Percentiles rank a stretch among this genome's conserved stretches.
Conservation (phyloP, 2,888 invertebrate species). For the Escarpia spicata region DNA sequence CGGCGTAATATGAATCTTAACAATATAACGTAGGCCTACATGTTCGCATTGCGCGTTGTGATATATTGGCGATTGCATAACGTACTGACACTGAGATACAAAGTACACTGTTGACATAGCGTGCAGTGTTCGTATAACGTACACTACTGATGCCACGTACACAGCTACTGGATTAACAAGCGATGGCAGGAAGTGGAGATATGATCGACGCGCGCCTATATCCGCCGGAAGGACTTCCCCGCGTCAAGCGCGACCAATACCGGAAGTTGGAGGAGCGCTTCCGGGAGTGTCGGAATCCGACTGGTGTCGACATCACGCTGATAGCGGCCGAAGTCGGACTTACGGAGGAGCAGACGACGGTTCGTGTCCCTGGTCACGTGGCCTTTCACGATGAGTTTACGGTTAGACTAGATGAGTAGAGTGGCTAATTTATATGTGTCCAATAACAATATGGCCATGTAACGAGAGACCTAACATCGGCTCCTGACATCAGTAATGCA, state of each 20-base stretch:
- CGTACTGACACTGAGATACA: neutral
- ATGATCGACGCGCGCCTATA: conserved; percentile 31
- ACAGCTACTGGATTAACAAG: neutral
- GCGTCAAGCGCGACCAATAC: conserved; percentile 63
- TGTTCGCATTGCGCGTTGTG: neutral
- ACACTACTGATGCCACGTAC: neutral
- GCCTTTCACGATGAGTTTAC: neutral
- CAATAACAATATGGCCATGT: neutral
- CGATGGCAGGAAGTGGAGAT: neutral
- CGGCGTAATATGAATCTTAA: neutral
- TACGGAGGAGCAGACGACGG: conserved; percentile 68
- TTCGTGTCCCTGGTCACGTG: conserved; percentile 42
- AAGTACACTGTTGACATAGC: neutral
- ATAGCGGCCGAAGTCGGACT: conserved; percentile 70
- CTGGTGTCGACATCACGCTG: conserved; percentile 68
- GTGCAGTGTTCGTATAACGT: neutral
- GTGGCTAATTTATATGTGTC: neutral
- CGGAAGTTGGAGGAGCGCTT: conserved; percentile 69
- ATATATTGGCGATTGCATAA: neutral
- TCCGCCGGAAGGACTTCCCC: conserved; percentile 29
- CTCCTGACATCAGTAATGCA: neutral
- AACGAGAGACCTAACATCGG: neutral
- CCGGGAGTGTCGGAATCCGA: conserved; percentile 68
- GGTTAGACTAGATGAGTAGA: neutral
- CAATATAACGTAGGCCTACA: neutral